These are phyloP conservation scores for Enteromius anoplus DNA, from an alignment of 2,797 vertebrate species.

Conservation along the genomic window DNA sequence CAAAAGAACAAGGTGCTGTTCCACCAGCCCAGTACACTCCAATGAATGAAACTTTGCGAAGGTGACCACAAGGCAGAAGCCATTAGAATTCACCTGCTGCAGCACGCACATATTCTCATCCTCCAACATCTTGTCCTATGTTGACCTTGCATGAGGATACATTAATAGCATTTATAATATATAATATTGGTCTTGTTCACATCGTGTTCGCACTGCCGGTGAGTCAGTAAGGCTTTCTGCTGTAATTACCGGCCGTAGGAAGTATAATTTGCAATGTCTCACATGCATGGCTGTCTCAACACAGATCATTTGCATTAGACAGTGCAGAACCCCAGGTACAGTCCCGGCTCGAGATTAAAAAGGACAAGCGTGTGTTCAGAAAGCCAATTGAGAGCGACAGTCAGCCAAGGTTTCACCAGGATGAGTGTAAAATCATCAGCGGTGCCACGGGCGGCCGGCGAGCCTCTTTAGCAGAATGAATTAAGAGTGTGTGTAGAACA, in stretches of 20 bases:
- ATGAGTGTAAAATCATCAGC: conserved; percentile 80
- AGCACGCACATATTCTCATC: conserved; percentile 77
- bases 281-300: conserved; percentile 71
- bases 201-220: conserved; percentile 67
- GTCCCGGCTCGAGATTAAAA: conserved; percentile 73
- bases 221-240: conserved; percentile 63
- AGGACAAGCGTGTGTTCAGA: conserved; percentile 76
- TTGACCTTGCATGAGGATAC: conserved; percentile 75
- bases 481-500: conserved; percentile 68
- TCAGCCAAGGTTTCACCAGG: conserved; percentile 76
- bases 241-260: conserved; percentile 78
- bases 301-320: conserved; percentile 77
- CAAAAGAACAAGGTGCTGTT: neutral
- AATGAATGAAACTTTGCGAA: neutral
- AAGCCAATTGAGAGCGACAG: conserved; percentile 77
- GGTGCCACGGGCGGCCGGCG: conserved; percentile 59
- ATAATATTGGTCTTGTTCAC: conserved; percentile 76
- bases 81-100: conserved; percentile 72
- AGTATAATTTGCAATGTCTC: conserved; percentile 76
- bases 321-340: conserved; percentile 59
- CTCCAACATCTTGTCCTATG: conserved; percentile 52
- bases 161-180: conserved; percentile 83
- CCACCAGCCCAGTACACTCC: neutral
- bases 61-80: conserved; percentile 54
- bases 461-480: conserved; percentile 74